Evolutionary conservation across 1,140 invertebrate genomes (phyloP).

Genomic region (Aphaenogaster ashmeadi): DNA sequence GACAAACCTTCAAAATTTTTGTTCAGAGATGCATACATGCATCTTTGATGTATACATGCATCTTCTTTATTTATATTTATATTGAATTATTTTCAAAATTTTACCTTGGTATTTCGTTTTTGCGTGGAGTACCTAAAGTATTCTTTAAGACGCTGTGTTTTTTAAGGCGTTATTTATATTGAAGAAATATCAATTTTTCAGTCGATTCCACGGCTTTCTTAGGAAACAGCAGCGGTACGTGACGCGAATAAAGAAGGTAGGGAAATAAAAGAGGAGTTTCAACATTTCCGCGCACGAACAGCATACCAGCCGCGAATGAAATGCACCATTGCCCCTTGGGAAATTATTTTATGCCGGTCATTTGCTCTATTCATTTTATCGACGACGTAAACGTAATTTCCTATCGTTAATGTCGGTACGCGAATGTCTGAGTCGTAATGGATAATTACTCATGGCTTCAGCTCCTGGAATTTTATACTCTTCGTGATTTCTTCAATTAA

Average conservation of each 20-base stretch:
- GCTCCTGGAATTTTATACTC: conserved; percentile 16
- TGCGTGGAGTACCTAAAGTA: background rate
- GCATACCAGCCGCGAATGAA: conserved; percentile 47
- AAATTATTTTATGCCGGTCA: conserved; percentile 65
- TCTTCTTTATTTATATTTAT: background rate
- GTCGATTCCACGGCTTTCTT: conserved; percentile 42
- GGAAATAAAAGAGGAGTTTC: conserved; percentile 56
- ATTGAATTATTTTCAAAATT: background rate
- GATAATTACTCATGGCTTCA: conserved; percentile 41
- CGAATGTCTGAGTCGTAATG: conserved; percentile 29
- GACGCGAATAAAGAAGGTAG: conserved; percentile 42
- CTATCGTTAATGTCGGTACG: conserved; percentile 43
- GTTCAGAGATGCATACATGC: background rate
- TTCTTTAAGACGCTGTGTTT: conserved; percentile 26
- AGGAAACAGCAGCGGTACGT: conserved; percentile 38
- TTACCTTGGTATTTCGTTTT: background rate
- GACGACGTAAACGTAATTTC: conserved; percentile 64
- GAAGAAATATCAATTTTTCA: conserved; percentile 58
- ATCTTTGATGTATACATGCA: background rate
- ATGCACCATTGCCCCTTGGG: conserved; percentile 50
- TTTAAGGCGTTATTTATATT: conserved; percentile 55
- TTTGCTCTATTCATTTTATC: conserved; percentile 64
- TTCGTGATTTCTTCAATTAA: conserved; percentile 50
- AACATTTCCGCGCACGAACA: conserved; percentile 58
- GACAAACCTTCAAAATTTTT: background rate